These are phyloP conservation scores for Formica selysi DNA, from an alignment of 1,140 invertebrate genomes.

Conservation along the genomic window DNA sequence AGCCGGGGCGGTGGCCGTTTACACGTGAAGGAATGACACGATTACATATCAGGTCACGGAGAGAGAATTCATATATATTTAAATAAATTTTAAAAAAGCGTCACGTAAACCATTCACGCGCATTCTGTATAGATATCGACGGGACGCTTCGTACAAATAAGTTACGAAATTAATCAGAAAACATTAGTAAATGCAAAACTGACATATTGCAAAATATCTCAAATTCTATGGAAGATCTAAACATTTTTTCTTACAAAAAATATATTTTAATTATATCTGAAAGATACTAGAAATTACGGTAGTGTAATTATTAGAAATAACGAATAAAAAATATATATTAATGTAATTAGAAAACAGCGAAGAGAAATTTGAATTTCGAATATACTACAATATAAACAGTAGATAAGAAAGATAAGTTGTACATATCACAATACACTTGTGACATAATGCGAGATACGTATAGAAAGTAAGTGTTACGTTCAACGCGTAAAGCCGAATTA, in stretches of 20 bases:
- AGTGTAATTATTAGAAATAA: neutral
- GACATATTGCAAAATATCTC: neutral
- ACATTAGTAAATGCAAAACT: neutral
- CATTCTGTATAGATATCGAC: constrained; percentile 11
- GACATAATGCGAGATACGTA: neutral
- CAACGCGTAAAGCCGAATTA: constrained; percentile 33
- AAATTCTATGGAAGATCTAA: neutral
- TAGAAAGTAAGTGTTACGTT: neutral
- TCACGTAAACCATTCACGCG: constrained; percentile 25
- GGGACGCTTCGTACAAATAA: neutral
- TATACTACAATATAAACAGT: neutral
- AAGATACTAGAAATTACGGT: neutral
- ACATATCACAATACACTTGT: neutral
- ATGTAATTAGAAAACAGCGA: neutral
- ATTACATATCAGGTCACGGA: neutral
- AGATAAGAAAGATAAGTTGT: neutral
- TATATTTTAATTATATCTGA: neutral
- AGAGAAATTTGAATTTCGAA: neutral
- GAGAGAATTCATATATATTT: constrained; percentile 11
- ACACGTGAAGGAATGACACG: constrained; percentile 28
- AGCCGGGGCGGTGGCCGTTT: neutral
- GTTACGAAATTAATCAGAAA: neutral
- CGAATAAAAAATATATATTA: neutral
- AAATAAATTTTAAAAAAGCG: constrained; percentile 47
- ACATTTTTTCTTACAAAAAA: constrained; percentile 9